Base-by-base conservation (phyloP, 2,888 invertebrate species). In the Campoplex nolae region DNA sequence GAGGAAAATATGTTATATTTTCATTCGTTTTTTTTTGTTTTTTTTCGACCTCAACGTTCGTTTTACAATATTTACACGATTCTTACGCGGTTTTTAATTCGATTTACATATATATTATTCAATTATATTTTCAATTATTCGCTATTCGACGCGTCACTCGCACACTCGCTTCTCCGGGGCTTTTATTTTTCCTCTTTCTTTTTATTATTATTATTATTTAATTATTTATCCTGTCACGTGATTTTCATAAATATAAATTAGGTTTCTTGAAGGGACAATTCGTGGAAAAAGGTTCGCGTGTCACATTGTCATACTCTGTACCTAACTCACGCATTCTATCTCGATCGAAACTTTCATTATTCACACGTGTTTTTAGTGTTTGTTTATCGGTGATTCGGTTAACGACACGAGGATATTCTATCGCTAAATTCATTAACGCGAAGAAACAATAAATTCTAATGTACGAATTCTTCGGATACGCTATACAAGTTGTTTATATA, bases 1-100 rank as follows among this genome's bases (percentile, higher is more conserved):
- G 91, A 93, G 91, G 93, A 93, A 93, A 93, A 93, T 93, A 93
- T 92, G 91, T 90, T 93, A 92, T 93, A 93, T 93, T 93, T 92
- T 93, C 92, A 88, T 89, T 90, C 89, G 90, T 90, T 90, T 89
- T 90, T 38, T 38, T 38, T 23, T 23, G 0, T 23, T 23, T 23
- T 23, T 3, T 38, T 84, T 90, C 90, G 88, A 87, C 48, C 65
- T 45, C 90, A 89, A 68, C 54, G 38, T 91, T 90, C 89, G 45
- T 92, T 93, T 90, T 93, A 93, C 93, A 93, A 92, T 93, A 93
- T 93, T 90, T 93, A 93, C 93, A 93, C 77, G 83, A 85, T 88
- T 78, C 84, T 84, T 84, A 84, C 76, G 68, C 81, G 45, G 68
- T 84, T 82, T 79, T 79, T 89, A 73, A 85, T 88, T 87, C 88